Base-by-base conservation (phyloP, 2,797 vertebrate species). In the Salarias fasciatus region DNA sequence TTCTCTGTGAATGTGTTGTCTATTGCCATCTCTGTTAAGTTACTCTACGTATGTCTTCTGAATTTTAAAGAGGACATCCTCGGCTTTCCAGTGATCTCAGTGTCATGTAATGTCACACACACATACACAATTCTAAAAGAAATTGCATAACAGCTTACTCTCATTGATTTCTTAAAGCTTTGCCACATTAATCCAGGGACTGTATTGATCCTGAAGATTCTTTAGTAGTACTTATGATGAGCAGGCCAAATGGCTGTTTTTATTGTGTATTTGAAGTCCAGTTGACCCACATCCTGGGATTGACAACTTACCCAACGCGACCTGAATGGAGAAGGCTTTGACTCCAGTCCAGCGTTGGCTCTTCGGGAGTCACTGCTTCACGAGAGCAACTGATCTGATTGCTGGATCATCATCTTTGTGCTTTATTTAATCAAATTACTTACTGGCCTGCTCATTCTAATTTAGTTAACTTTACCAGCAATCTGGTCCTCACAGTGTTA, bases 401-500 rank as follows among this genome's bases (percentile, higher is more conserved):
- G 47, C 35, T 6, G 5, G 44, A 64, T 56, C 42, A 45, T 45
- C 45, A 47, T 80, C 43, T 56, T 71, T 66, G 43, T 68, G 46
- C 52, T 69, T 67, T 64, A 42, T 63, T 67, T 57, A 73, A 74
- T 75, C 75, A 0, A 74, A 63, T 83, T 63, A 84, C 57, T 65
- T 46, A 12, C 54, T 63, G 11, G 15, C 53, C 56, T n/a, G 36
- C 9, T 42, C 40, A 50, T 30, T 24, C 14, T 38, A 14, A 53
- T 50, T 37, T 9, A 40, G 15, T n/a, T n/a, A n/a, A n/a, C n/a
- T n/a, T n/a, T n/a, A n/a, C 15, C 6, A 40, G 12, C 7, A 36
- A 15, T 31, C 42, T 15, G 42, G 9, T 48, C 48, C n/a, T 42
- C 12, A 53, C 38, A 7, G 6, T 12, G 29, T 12, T 44, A 42